Percentiles rank a stretch among this genome's conserved stretches.
phyloP scores from a whole-genome alignment of 2,888 invertebrate species.

The Zygogramma bicolorata region DNA sequence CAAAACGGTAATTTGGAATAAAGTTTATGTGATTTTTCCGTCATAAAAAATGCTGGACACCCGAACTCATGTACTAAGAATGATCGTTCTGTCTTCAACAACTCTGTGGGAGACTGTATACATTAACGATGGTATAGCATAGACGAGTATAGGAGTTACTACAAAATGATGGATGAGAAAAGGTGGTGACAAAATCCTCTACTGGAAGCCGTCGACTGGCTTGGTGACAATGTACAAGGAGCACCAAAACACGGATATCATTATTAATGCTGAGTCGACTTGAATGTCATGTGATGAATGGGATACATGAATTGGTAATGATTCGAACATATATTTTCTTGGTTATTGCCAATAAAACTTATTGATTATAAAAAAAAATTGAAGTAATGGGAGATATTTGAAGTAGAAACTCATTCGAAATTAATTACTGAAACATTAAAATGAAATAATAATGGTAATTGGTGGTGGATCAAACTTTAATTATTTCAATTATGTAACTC shows the following conservation, averaged over 20 bases:
- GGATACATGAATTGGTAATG: no score
- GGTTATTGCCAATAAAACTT: no score
- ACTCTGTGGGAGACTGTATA: conserved; percentile 13
- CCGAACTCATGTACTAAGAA: conserved; percentile 8
- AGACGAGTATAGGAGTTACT: not conserved
- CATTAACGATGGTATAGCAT: not conserved
- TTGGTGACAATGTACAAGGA: not conserved
- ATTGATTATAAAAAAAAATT: no score
- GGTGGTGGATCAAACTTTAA: no score
- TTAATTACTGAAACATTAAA: no score
- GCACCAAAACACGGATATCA: not conserved
- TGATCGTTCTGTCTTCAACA: conserved; percentile 19
- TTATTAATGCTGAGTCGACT: no score
- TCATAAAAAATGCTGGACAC: not conserved
- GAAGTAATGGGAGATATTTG: no score
- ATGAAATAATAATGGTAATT: no score
- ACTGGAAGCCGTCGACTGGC: not conserved
- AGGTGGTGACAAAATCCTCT: conserved; percentile 1
- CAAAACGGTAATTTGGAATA: conserved; percentile 17
- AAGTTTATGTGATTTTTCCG: not conserved
- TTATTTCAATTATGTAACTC: no score
- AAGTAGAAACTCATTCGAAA: no score
- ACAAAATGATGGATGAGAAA: not conserved
- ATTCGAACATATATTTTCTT: no score
- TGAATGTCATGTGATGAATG: no score